A percentile compares a stretch with the other conserved stretches of the same genome.
Conservation (phyloP, 2,113 vertebrate genomes). For the Danionella cerebrum region DNA sequence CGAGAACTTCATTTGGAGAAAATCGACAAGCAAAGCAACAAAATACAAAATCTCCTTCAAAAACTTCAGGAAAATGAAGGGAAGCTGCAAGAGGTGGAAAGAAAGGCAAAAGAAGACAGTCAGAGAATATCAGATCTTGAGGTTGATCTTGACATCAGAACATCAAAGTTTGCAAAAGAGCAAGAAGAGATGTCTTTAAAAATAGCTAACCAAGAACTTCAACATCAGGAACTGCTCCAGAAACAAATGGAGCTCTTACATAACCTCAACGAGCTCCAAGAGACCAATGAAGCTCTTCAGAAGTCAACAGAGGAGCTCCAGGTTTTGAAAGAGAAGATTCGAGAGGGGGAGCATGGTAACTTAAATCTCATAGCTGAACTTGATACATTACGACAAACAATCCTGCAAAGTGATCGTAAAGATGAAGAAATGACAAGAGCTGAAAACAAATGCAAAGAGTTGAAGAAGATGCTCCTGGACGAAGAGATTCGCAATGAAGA, state of each 20-base stretch:
- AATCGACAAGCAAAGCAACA: slow-evolving; percentile 85
- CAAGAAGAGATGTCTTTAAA: slow-evolving; percentile 90
- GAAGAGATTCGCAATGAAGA: slow-evolving; percentile 81
- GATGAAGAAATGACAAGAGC: slow-evolving; percentile 93
- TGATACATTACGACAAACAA: slow-evolving; percentile 83
- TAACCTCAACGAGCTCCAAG: slow-evolving; percentile 86
- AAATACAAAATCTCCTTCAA: slow-evolving; percentile 81
- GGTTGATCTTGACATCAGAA: slow-evolving; percentile 81
- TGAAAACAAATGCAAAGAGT: slow-evolving; percentile 81
- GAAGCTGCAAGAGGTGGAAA: slow-evolving; percentile 67
- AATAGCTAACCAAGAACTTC: slow-evolving; percentile 75
- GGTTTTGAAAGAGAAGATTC: slow-evolving; percentile 81
- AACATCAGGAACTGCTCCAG: slow-evolving; percentile 77
- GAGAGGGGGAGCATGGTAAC: slow-evolving; percentile 83
- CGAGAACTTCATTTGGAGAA: slow-evolving; percentile 93
- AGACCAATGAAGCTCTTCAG: slow-evolving; percentile 75
- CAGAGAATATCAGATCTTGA: slow-evolving; percentile 80
- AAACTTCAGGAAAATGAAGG: slow-evolving; percentile 83
- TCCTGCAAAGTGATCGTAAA: slow-evolving; percentile 95
- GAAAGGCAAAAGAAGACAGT: slow-evolving; percentile 76
- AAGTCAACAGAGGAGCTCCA: slow-evolving; percentile 87
- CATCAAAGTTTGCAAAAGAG: slow-evolving; percentile 75
- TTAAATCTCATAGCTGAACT: slow-evolving; percentile 86
- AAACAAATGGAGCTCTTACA: slow-evolving; percentile 74
- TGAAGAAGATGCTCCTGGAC: slow-evolving; percentile 82